Evolutionary conservation across 2,113 vertebrate species (phyloP).

Genomic region (Merops nubicus): DNA sequence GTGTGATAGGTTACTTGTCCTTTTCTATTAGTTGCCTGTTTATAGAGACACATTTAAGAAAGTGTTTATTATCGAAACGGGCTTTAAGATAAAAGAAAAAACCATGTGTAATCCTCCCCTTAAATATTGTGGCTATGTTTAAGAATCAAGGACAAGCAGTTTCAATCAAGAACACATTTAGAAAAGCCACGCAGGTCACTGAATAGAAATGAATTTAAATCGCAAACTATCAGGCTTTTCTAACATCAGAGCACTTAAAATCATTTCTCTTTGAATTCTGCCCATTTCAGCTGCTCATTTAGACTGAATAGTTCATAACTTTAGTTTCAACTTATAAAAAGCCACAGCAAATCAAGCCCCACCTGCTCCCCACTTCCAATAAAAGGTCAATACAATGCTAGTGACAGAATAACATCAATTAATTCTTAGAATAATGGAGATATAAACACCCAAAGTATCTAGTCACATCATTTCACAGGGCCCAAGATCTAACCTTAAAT

Average conservation of each 20-base stretch:
- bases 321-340: not conserved
- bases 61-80: not conserved
- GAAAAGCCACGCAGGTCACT: not conserved
- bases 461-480: not conserved
- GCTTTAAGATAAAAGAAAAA: not conserved
- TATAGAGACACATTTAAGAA: not conserved
- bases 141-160: not conserved
- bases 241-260: not conserved
- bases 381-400: not conserved
- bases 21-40: slow-evolving; percentile 87
- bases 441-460: not conserved
- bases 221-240: not conserved
- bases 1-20: slow-evolving; percentile 90
- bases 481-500: not conserved
- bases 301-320: not conserved
- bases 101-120: not conserved
- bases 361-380: fast-evolving
- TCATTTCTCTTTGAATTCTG: not conserved
- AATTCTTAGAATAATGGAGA: not conserved
- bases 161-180: not conserved
- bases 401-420: not conserved
- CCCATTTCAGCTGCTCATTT: not conserved
- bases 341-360: not conserved
- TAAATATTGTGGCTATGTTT: not conserved
- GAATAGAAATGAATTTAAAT: not conserved